A percentile compares a stretch with the other conserved stretches of the same genome.
phyloP scores from a whole-genome alignment of 2,888 invertebrate species.

The Habrosyne pyritoides region DNA sequence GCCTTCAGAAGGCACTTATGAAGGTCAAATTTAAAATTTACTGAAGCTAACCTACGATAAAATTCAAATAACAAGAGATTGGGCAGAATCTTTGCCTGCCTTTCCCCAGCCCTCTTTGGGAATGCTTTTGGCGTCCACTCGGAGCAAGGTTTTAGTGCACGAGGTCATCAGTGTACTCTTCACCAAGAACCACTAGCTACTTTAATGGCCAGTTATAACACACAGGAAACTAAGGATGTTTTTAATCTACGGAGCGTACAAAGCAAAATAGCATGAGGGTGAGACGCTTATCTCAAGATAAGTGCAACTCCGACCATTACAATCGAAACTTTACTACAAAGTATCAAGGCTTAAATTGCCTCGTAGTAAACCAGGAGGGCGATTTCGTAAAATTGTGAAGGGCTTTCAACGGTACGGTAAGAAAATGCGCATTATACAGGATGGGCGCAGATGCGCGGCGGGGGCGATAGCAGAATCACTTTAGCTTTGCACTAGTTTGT shows the following conservation, averaged over 20 bases:
- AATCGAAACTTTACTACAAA: neutral
- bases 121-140: too few relatives aligned
- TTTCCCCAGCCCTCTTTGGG: too few relatives aligned
- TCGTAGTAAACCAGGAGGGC: neutral
- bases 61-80: too few relatives aligned
- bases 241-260: neutral
- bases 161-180: too few relatives aligned
- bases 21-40: too few relatives aligned
- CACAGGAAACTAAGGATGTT: neutral
- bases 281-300: neutral
- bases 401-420: neutral
- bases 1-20: too few relatives aligned
- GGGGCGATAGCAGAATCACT: neutral
- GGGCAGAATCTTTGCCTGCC: too few relatives aligned
- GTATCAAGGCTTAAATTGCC: neutral
- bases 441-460: neutral
- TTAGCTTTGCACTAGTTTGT: neutral
- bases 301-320: neutral
- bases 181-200: too few relatives aligned
- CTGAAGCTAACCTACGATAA: too few relatives aligned
- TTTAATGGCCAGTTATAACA: neutral
- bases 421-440: slow-evolving; percentile 1
- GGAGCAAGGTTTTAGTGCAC: too few relatives aligned
- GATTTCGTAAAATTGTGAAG: slow-evolving; percentile 2
- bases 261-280: neutral